phyloP scores from a whole-genome alignment of 35 echinoderm and acorn worm species.

The Ophioderma brevispina region DNA sequence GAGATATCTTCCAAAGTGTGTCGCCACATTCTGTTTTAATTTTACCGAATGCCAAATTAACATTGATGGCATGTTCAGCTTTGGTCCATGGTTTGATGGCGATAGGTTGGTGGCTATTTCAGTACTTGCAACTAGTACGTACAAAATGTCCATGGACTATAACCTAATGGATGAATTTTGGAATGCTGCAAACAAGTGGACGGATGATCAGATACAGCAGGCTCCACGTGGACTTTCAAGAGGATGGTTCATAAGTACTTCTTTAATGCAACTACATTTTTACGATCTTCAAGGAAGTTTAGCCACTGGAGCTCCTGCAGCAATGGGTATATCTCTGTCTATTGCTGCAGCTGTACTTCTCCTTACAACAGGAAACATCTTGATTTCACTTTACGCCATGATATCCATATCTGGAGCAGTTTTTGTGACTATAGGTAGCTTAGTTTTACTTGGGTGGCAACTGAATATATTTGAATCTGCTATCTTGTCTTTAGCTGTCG shows the following conservation, averaged over 20 bases:
- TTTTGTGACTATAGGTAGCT: slow-evolving; percentile 55
- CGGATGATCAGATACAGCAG: slow-evolving; percentile 16
- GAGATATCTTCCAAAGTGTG: neutral
- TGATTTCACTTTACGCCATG: slow-evolving; percentile 71
- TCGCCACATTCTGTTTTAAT: neutral
- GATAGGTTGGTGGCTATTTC: neutral
- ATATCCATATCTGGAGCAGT: slow-evolving; percentile 76
- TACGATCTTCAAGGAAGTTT: slow-evolving; percentile 78
- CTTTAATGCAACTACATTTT: slow-evolving; percentile 44
- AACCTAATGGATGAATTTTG: slow-evolving; percentile 62
- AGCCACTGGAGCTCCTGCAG: slow-evolving; percentile 21
- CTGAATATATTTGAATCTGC: slow-evolving; percentile 92
- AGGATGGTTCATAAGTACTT: slow-evolving; percentile 58
- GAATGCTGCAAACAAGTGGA: slow-evolving; percentile 50
- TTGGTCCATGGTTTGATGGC: neutral
- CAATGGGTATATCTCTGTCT: slow-evolving; percentile 59
- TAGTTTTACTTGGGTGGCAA: slow-evolving; percentile 85
- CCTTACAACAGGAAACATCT: slow-evolving; percentile 63
- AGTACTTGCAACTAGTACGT: neutral
- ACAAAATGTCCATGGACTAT: slow-evolving; percentile 26
- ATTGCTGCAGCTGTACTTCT: slow-evolving; percentile 66
- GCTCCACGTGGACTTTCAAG: slow-evolving; percentile 49
- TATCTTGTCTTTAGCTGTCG: slow-evolving; percentile 78
- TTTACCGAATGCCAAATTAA: neutral
- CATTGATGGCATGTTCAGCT: neutral